Conservation (phyloP, 1,140 invertebrate genomes). For the Brachionus rubens region DNA sequence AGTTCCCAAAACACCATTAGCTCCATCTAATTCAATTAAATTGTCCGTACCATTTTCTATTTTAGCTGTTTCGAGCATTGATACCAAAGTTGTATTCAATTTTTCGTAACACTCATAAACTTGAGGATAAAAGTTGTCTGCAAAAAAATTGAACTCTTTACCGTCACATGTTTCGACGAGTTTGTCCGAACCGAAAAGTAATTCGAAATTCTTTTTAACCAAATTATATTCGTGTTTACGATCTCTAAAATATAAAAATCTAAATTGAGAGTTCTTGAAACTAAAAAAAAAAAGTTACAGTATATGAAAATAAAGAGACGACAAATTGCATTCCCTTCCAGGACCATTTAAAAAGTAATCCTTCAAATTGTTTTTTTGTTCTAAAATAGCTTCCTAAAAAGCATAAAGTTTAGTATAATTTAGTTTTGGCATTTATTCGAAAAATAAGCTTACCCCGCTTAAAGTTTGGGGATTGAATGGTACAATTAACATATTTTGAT, state of each 20-base stretch:
- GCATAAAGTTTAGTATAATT: not conserved
- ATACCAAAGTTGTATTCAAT: not conserved
- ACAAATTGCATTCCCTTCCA: constrained; percentile 6
- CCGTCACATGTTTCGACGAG: not conserved
- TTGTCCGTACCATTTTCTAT: not conserved
- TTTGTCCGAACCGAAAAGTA: not conserved
- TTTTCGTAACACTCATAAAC: constrained; percentile 35
- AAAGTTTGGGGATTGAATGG: constrained; percentile 41
- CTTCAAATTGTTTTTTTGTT: not conserved
- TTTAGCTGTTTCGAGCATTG: constrained; percentile 12
- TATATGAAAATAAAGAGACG: constrained; percentile 13
- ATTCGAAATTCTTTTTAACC: constrained; percentile 16
- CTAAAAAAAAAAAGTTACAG: constrained; percentile 1
- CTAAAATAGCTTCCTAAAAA: constrained; percentile 19
- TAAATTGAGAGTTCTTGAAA: too few relatives aligned
- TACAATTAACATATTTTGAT: constrained; percentile 14
- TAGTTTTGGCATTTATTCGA: not conserved
- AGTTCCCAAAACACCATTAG: constrained; percentile 20
- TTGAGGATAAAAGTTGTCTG: constrained; percentile 31
- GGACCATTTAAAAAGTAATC: constrained; percentile 11
- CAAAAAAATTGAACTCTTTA: constrained; percentile 8
- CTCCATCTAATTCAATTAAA: constrained; percentile 29
- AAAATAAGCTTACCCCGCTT: not conserved
- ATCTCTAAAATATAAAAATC: too few relatives aligned
- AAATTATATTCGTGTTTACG: not conserved